Evolutionary conservation across 2,113 vertebrate species (phyloP).

Genomic region (Sialia sialis): DNA sequence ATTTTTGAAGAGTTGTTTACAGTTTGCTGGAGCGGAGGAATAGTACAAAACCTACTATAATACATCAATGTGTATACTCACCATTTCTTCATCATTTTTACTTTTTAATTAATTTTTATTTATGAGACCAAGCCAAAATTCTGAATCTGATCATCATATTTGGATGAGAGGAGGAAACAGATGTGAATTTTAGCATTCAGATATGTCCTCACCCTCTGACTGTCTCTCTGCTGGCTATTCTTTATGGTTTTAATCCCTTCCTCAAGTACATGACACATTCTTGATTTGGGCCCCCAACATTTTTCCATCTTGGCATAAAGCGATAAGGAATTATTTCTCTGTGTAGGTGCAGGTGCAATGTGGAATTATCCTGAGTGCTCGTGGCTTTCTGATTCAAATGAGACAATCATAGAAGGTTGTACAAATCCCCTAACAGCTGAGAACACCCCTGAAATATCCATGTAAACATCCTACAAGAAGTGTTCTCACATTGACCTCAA

Average conservation of each 20-base stretch:
- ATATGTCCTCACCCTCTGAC: not conserved
- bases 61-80: not conserved
- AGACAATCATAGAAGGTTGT: not conserved
- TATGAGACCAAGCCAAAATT: not conserved
- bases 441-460: not conserved
- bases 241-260: slow-evolving; percentile 7
- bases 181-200: slow-evolving; percentile 2
- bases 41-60: not conserved
- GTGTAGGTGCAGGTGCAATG: slow-evolving; percentile 13
- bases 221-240: not conserved
- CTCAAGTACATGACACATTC: not conserved
- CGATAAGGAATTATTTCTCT: not conserved
- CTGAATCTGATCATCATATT: not conserved
- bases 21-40: not conserved
- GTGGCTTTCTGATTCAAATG: slow-evolving; percentile 21
- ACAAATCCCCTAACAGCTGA: not conserved
- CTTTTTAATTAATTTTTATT: not conserved
- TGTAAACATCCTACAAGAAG: not conserved
- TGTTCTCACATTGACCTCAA: not conserved
- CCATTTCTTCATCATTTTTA: not conserved
- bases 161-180: slow-evolving; percentile 6
- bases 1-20: not conserved
- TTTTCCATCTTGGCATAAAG: slow-evolving; percentile 9
- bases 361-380: not conserved
- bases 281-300: not conserved